Base-by-base conservation (phyloP, 2,113 vertebrate species). In the Taxidea taxus region DNA sequence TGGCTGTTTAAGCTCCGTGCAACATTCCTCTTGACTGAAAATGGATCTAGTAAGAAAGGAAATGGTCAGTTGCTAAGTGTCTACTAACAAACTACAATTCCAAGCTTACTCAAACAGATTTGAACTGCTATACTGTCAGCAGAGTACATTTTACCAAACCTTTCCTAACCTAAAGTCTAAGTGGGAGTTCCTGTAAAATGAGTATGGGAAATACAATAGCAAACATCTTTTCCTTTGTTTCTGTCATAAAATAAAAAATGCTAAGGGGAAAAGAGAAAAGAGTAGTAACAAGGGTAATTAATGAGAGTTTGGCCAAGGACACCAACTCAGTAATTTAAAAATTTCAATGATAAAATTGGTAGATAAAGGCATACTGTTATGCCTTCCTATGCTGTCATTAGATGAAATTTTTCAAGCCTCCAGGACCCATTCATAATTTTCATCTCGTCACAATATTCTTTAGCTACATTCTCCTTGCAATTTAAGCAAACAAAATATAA, bases 1-100 rank as follows among this genome's bases (percentile, higher is more conserved):
- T 99, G 99, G 98, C 99, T 99, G 98, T 99, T 99, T 92, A 99
- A 98, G 98, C 99, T 99, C 62, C 99, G 99, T 68, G 99, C 99
- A 96, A 99, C 99, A 80, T 99, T 99, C 98, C 99, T 99, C 99
- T 99, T 99, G 98, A 99, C 97, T 96, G 99, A 99, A 99, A 99
- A 99, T 23, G 99, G 99, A 99, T 99, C 99, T 99, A 97, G 58
- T 94, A 62, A 95, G 98, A 98, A 96, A 98, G 87, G 97, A 98
- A 97, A 98, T 6, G 42, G 91, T 83, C 72, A 98, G 60, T 83
- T 96, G 75, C 74, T 96, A 85, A 97, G 39, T 42, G 81, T 95
- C 83, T 90, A 94, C 42, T 94, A 83, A 95, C 56, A 64, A 96
- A 97, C 18, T 75, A 27, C 10, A 97, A 97, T 96, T 97, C 80